Evolutionary conservation across 2,888 invertebrate genomes (phyloP).

Genomic region (Cenopis cana): DNA sequence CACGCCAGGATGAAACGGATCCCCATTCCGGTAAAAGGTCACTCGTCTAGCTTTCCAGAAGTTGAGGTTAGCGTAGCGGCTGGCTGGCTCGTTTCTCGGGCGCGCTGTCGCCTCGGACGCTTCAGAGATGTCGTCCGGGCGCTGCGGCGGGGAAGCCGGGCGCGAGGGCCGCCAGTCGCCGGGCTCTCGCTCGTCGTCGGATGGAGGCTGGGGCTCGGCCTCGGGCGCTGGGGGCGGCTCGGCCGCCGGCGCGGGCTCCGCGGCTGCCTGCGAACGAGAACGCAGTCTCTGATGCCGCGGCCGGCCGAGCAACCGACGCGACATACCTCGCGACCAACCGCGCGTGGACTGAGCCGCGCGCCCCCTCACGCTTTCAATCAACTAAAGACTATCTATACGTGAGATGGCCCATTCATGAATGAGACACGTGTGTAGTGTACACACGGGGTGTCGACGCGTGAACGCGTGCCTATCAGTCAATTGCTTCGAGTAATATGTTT

Average conservation of each 20-base stretch:
- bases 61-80: slow-evolving; percentile 91
- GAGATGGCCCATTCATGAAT: slow-evolving; percentile 61
- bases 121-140: slow-evolving; percentile 78
- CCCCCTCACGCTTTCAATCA: slow-evolving; percentile 67
- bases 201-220: slow-evolving; percentile 71
- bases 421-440: slow-evolving; percentile 54
- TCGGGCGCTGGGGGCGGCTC: slow-evolving; percentile 74
- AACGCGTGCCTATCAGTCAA: slow-evolving; percentile 9
- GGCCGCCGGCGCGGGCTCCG: slow-evolving; percentile 72
- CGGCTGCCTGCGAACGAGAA: slow-evolving; percentile 78
- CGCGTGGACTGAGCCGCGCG: slow-evolving; percentile 71
- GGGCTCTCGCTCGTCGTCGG: slow-evolving; percentile 83
- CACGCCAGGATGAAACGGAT: slow-evolving; percentile 95
- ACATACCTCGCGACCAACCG: slow-evolving; percentile 72
- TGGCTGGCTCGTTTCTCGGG: slow-evolving; percentile 85
- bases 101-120: slow-evolving; percentile 83
- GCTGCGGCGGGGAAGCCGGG: slow-evolving; percentile 73
- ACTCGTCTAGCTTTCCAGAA: slow-evolving; percentile 95
- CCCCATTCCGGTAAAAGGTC: slow-evolving; percentile 97
- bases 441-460: slow-evolving; percentile 26
- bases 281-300: slow-evolving; percentile 72
- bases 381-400: slow-evolving; percentile 59
- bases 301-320: slow-evolving; percentile 77
- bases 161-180: slow-evolving; percentile 82
- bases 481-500: slow-evolving; percentile 24